Evolutionary conservation across 2,888 invertebrate genomes (phyloP), one percentile per base, ranked within the genome.

Genomic region (Pseudoips prasinana): DNA sequence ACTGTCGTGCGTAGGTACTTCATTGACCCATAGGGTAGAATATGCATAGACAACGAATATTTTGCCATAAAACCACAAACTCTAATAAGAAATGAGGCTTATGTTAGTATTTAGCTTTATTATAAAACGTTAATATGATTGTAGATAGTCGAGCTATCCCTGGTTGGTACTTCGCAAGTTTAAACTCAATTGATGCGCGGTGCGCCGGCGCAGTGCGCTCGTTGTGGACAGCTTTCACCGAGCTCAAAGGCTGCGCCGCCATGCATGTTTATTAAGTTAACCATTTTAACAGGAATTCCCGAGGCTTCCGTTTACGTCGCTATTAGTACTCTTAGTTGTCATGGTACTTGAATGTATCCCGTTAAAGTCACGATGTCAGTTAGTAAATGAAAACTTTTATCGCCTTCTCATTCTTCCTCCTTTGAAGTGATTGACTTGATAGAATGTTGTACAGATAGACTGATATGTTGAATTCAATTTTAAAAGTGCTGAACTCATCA

Each of bases 201-300:
- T 51, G 46, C 45, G 52, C 53, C 45, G 55, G 65, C 65, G 59
- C 60, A 63, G 61, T 66, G 59, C 61, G 42, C 58, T 50, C 52
- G 59, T 48, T 56, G 55, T 55, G 51, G 47, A 39, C 75, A 73
- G 85, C 84, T 85, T 85, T 85, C 86, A 78, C 86, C 76, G 64
- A 55, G 70, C 71, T 80, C 81, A 83, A 84, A 84, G 81, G 72
- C 66, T 73, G 71, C 70, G 64, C 74, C 73, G 73, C 66, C 67
- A 63, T 63, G 71, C 78, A 80, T 82, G 83, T 81, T 78, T 83
- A 82, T 84, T 77, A 77, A 82, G 69, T 81, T 81, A 84, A 80
- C 76, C 73, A 82, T 78, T 78, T 80, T 73, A 80, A 77, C 77
- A 78, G 70, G 74, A 78, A 84, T 77, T 73, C 69, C 69, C 60